Base-by-base conservation (phyloP, 2,113 vertebrate species). In the Ammodytes dubius region DNA sequence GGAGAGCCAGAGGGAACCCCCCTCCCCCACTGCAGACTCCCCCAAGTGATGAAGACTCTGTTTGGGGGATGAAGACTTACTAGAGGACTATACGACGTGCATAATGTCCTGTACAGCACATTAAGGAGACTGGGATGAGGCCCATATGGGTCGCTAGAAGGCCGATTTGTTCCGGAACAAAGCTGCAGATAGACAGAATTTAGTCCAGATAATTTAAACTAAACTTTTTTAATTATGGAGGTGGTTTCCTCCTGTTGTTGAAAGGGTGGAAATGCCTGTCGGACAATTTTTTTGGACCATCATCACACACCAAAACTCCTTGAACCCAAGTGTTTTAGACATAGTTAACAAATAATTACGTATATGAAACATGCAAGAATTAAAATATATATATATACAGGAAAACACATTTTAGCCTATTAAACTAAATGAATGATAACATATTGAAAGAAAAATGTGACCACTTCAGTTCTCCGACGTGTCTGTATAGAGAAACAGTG, bases 1-100 rank as follows among this genome's bases (percentile, higher is more conserved):
- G 93, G 97, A 99, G 92, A 96, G 95, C 89, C 97, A 99, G 88
- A 87, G 96, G 91, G 97, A 97, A 88, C 84, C 96, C 50, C 84
- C 96, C 50, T 97, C 97, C 8, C 96, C 97, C 0, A 89, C 95
- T 60, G 91, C 96, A 78, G 96, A 98, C 88, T 98, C 97, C 54
- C 97, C 98, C 13, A 99, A 99, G 94, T 99, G 96, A 99, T 89
- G 47, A 72, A 66, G 60, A 79, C 77, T 85, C 69, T 85, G 66
- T 45, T 83, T 68, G 57, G 90, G 78, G 63, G 79, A 83, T 54
- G 69, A 83, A 72, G 56, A 77, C 84, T 93, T 72, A 91, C 90
- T 58, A 64, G 86, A 94, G 92, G 90, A 94, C 94, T 69, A 43
- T 93, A 58, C 7, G 92, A 58, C 7, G 92, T 95, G 94, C 84